Base-by-base conservation (phyloP, 2,113 vertebrate species). In the Stercorarius parasiticus region DNA sequence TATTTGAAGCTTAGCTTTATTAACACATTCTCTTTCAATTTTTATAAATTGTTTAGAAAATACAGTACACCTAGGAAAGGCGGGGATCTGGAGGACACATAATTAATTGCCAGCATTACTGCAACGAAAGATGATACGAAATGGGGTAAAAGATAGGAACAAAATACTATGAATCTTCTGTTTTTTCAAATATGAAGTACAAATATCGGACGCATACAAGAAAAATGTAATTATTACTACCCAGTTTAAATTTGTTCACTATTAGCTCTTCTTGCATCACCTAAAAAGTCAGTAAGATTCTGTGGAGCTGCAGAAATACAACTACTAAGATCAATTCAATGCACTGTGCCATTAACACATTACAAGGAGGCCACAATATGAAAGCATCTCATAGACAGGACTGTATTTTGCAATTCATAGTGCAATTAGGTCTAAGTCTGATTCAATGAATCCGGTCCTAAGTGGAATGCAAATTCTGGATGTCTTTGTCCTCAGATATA, bases 391-490 rank as follows among this genome's bases (percentile, higher is more conserved):
- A 23, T 2, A 80, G 93, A 83, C 80, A 91, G 74, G 45, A 26
- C 83, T 65, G n/a, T 13, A 91, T 30, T 97, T 86, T 92, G 85
- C 87, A 66, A 49, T 69, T 96, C 90, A 74, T 15, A 92, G 64
- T 55, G 65, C 88, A 97, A 93, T 78, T 93, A 92, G 76, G 45
- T 79, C 83, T 61, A 47, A 70, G 86, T 53, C 70, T 79, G 72
- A 93, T 49, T 79, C 67, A 79, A 19, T 71, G 82, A 56, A 82
- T 66, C 74, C 25, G 23, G 67, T 49, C 73, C 53, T 87, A 89
- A 95, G 74, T 47, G 64, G 72, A 91, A 98, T 90, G 64, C 30
- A 97, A 95, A 96, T 86, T 55, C 36, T 61, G 45, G 38, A 43
- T 38, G 84, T 45, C 81, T 74, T 64, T 87, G 66, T 95, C 52